Base-by-base conservation (phyloP, 2,797 vertebrate species). In the Denticeps clupeoides region DNA sequence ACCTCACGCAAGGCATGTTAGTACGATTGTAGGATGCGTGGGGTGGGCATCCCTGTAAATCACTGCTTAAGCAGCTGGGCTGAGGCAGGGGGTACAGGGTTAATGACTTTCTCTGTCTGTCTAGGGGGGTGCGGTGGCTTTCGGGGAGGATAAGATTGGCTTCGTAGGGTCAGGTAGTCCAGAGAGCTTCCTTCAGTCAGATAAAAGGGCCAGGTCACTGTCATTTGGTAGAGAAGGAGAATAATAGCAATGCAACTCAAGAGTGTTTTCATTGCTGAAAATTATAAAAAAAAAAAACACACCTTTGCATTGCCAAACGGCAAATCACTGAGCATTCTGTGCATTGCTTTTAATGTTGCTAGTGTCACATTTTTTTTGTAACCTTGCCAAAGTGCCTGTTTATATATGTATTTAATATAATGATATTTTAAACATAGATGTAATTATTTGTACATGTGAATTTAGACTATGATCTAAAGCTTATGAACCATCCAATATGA, bases 141-240 rank as follows among this genome's bases (percentile, higher is more conserved):
- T 73, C 27, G 22, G 62, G 60, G 57, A 73, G 77, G 82, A 84
- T 84, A 80, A 81, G 76, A 63, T 69, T 56, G 71, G 71, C 63
- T 70, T 75, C 68, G 72, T 59, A 54, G 76, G 81, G 79, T 79
- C 79, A 83, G 79, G 77, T 79, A 74, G 73, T 73, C 75, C 63
- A 8, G 69, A 71, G 75, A 73, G 79, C 75, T 79, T 71, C 75
- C 75, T 81, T 81, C 74, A 58, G 70, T 82, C 78, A 85, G 81
- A 85, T 85, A 82, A 85, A 87, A 87, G 82, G 60, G 75, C 59
- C 75, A 72, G 80, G 78, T 81, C 78, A 78, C 63, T 54, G 51
- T 72, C 68, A 75, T 79, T 33, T 10, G 51, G 50, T 61, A 41
- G 45, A 23, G 56, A 51, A 46, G 11, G 53, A 46, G 13, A 11